Evolutionary conservation across 2,113 vertebrate species (phyloP).

Genomic region (Thunnus thynnus): DNA sequence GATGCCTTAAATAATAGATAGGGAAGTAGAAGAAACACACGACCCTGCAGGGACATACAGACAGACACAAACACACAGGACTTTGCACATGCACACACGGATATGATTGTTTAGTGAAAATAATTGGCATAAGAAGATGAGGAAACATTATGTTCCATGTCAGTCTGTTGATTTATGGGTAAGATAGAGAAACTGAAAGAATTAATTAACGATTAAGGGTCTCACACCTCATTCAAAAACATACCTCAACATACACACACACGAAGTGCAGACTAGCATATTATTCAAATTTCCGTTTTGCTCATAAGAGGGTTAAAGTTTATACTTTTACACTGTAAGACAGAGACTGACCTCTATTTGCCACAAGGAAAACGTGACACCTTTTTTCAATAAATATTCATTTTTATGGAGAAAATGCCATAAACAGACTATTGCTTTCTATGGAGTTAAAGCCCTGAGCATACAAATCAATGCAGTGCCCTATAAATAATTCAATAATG

Average conservation of each 20-base stretch:
- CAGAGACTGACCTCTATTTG: slow-evolving; percentile 33
- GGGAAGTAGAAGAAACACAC: slow-evolving; percentile 51
- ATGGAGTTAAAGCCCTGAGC: not conserved
- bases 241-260: slow-evolving; percentile 30
- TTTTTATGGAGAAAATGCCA: slow-evolving; percentile 5
- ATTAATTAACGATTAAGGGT: slow-evolving; percentile 1
- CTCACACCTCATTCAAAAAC: slow-evolving; percentile 1
- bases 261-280: not conserved
- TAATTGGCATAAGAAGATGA: slow-evolving; percentile 66
- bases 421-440: not conserved
- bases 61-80: not conserved
- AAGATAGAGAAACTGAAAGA: slow-evolving; percentile 11
- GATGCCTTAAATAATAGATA: slow-evolving; percentile 64
- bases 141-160: slow-evolving; percentile 57
- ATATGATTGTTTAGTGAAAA: slow-evolving; percentile 35
- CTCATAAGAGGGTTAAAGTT: slow-evolving; percentile 43
- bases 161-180: slow-evolving; percentile 61
- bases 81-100: not conserved
- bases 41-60: slow-evolving; percentile 30
- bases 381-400: slow-evolving; percentile 53
- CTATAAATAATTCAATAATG: not conserved
- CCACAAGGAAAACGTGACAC: not conserved
- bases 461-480: not conserved
- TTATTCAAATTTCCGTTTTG: slow-evolving; percentile 16
- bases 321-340: slow-evolving; percentile 35